Conservation (phyloP, 2,888 invertebrate species). For the Apoda limacodes region DNA sequence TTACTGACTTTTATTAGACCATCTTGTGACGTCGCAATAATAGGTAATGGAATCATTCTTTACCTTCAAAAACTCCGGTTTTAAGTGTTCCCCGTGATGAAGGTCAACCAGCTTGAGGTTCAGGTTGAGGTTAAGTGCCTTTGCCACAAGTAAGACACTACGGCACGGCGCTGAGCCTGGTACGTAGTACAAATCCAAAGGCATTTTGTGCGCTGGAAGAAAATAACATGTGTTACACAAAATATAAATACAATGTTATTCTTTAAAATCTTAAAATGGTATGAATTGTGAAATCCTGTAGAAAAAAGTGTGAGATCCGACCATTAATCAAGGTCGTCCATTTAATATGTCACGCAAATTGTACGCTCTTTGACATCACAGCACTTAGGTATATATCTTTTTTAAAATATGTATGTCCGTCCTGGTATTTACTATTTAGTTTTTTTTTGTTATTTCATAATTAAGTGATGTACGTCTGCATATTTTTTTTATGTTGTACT, state of each 20-base stretch:
- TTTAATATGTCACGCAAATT: too few relatives aligned
- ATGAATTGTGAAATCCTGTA: not conserved
- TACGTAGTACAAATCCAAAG: constrained; percentile 74
- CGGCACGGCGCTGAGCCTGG: constrained; percentile 75
- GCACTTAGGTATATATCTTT: too few relatives aligned
- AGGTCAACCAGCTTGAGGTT: constrained; percentile 74
- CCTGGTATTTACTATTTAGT: too few relatives aligned
- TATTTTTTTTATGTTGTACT: too few relatives aligned
- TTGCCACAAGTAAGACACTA: constrained; percentile 72
- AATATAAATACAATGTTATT: not conserved
- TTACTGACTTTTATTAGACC: not conserved
- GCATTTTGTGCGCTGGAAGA: constrained; percentile 26
- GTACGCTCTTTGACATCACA: too few relatives aligned
- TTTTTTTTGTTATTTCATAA: too few relatives aligned
- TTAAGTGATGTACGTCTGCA: too few relatives aligned
- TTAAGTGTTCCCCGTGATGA: constrained; percentile 71
- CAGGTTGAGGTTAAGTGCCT: constrained; percentile 73
- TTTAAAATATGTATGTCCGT: too few relatives aligned
- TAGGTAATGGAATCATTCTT: too few relatives aligned
- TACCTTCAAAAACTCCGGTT: constrained; percentile 77
- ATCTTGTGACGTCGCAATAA: not conserved
- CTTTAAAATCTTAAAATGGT: not conserved
- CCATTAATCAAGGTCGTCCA: too few relatives aligned
- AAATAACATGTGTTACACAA: too few relatives aligned
- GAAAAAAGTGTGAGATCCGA: not conserved